Evolutionary conservation across 2,888 invertebrate species (phyloP).

Genomic region (Taphrorychus bicolor): DNA sequence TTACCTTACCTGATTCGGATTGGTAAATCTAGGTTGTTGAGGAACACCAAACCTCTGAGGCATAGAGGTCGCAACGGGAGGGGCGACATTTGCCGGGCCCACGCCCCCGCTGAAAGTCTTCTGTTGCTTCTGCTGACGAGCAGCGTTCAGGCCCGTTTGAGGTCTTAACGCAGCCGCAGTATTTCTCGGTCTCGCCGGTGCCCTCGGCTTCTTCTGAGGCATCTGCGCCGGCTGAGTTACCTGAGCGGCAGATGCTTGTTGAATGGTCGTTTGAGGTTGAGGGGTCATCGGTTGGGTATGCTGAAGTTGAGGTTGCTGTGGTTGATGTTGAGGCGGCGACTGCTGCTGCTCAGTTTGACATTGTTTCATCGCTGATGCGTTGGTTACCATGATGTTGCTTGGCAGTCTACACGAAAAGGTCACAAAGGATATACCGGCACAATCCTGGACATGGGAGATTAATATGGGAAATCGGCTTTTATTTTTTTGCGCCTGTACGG

Average conservation of each 20-base stretch:
- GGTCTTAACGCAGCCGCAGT: neutral
- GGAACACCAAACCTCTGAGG: neutral
- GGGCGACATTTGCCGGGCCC: neutral
- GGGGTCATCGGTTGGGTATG: too few relatives aligned
- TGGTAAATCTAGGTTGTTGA: neutral
- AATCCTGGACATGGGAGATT: too few relatives aligned
- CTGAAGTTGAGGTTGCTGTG: neutral
- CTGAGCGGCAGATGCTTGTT: neutral
- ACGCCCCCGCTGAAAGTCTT: neutral
- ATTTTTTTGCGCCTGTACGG: too few relatives aligned
- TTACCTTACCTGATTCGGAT: neutral
- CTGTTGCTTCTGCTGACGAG: neutral
- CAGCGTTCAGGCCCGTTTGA: neutral
- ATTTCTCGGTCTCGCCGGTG: neutral
- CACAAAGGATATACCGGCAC: too few relatives aligned
- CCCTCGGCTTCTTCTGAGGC: neutral
- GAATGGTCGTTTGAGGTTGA: neutral
- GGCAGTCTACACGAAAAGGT: too few relatives aligned
- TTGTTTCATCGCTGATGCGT: neutral
- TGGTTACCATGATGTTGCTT: conserved; percentile 25
- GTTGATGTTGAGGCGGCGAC: neutral
- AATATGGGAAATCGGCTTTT: too few relatives aligned
- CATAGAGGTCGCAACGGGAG: neutral
- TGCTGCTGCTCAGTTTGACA: conserved; percentile 3
- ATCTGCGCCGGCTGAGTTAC: neutral